Evolutionary conservation across 2,888 invertebrate species (phyloP), one percentile per base, ranked within the genome.

Genomic region (Escarpia spicata): DNA sequence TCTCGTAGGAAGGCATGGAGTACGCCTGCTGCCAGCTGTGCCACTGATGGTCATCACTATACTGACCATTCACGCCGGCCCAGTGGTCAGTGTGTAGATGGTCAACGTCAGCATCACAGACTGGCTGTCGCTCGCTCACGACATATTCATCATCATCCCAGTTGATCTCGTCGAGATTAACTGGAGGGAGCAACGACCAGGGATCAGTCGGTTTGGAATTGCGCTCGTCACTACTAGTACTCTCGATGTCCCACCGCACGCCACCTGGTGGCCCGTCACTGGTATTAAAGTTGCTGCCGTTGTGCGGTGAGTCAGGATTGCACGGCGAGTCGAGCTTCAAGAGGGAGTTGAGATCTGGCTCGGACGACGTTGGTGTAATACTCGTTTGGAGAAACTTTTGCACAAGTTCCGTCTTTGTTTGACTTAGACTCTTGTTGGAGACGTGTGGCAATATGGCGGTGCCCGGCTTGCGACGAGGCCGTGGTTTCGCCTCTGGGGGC

Each of bases 11-110:
- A 96, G 97, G 97, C 95, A 97, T 97, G 95, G 98, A 97, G 94
- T 98, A 97, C 96, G 98, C 98, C 97, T 99, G 98, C 97, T 98
- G 98, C 98, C 99, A 99, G 97, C 98, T 98, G 95, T 98, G 97
- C 97, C 99, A 99, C 92, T 95, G 94, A n/a, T 96, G 96, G 93
- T 96, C 94, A 91, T 95, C 94, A 96, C 97, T 97, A 94, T 96
- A 96, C 94, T 97, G 97, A 94, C 97, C 97, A 95, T 97, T 97
- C 89, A 97, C 96, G 94, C 96, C 96, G 60, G 96, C 95, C 96
- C 97, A 96, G 52, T 96, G 95, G 58, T 96, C 96, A 90, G 94
- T 94, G 93, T 96, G 96, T 91, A 96, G 93, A 93, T 95, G 95
- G 91, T 95, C 95, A 43, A 96, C 94, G 31, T 93, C 91, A 8